Evolutionary conservation across 2,888 invertebrate species (phyloP).

Genomic region (Odontothrips loti): DNA sequence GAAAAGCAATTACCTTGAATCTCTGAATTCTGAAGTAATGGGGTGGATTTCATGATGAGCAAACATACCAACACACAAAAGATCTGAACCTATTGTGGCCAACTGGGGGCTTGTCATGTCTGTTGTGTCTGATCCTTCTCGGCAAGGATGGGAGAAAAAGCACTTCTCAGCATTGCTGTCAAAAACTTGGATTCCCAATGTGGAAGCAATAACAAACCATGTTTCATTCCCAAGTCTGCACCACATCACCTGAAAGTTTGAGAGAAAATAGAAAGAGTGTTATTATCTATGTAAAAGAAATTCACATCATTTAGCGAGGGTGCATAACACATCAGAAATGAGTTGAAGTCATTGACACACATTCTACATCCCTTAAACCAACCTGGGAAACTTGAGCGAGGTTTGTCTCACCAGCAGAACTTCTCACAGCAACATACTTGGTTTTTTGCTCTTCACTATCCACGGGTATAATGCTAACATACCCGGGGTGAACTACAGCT

Average conservation of each 20-base stretch:
- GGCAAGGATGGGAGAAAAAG: conserved; percentile 41
- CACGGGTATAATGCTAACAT: conserved; percentile 40
- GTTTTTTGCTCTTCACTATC: conserved; percentile 36
- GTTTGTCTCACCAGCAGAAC: conserved; percentile 18
- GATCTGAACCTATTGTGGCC: conserved; percentile 40
- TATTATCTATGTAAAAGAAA: no score
- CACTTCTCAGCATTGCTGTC: conserved; percentile 40
- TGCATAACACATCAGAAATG: no score
- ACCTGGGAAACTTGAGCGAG: conserved; percentile 14
- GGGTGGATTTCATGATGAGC: background rate
- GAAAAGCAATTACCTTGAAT: background rate
- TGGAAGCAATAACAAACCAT: conserved; percentile 41
- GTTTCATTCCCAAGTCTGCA: conserved; percentile 40
- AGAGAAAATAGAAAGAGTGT: background rate
- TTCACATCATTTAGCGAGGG: no score
- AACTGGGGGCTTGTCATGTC: conserved; percentile 41
- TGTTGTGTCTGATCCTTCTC: conserved; percentile 37
- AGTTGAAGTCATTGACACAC: background rate
- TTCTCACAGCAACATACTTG: conserved; percentile 21
- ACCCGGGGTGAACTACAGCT: conserved; percentile 41
- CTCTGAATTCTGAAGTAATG: background rate
- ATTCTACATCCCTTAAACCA: background rate
- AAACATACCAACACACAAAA: conserved; percentile 40
- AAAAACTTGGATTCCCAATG: conserved; percentile 41
- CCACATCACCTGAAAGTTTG: conserved; percentile 41